Evolutionary conservation across 1,140 invertebrate genomes (phyloP).

Genomic region (Coptotermes formosanus): DNA sequence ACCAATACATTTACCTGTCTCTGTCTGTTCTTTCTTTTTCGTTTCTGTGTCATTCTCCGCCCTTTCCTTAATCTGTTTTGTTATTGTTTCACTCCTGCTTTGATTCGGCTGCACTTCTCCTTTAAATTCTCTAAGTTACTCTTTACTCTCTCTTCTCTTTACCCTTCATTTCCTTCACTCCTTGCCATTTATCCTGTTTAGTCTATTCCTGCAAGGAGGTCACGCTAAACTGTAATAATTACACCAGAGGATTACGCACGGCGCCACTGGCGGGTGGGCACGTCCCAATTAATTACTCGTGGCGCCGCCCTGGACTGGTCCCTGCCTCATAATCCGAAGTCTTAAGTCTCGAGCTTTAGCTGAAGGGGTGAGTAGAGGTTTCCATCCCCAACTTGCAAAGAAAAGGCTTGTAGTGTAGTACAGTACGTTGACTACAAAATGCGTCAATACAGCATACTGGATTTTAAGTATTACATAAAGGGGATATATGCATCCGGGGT

Average conservation of each 20-base stretch:
- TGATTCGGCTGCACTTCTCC: neutral
- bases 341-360: neutral
- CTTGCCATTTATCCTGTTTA: no score
- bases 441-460: no score
- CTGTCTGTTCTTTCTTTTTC: neutral
- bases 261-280: neutral
- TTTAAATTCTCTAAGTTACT: neutral
- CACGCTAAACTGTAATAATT: neutral
- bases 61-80: neutral
- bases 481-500: no score
- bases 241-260: neutral
- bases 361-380: neutral
- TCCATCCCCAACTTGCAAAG: neutral
- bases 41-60: neutral
- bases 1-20: neutral
- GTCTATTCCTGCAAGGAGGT: neutral
- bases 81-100: neutral
- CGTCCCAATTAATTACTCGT: neutral
- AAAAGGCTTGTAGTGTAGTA: neutral
- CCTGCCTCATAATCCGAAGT: conserved; percentile 5
- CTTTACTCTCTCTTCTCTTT: neutral
- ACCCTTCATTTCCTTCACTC: neutral
- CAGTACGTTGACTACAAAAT: no score
- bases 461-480: no score
- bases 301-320: neutral